These are phyloP conservation scores for Callospermophilus lateralis DNA, from an alignment of 2,113 vertebrate species.

Conservation along the genomic window DNA sequence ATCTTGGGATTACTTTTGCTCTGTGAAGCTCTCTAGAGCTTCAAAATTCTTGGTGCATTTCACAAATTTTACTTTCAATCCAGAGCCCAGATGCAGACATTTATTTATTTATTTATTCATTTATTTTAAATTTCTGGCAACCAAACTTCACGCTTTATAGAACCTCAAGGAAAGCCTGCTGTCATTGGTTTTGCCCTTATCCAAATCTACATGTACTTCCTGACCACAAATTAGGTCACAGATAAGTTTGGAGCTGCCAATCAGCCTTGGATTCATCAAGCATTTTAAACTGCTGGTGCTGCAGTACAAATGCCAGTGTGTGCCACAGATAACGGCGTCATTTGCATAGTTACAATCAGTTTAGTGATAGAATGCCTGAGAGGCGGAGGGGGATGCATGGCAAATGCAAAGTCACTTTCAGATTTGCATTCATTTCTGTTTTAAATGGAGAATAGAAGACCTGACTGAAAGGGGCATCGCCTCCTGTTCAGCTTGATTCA, in stretches of 20 bases:
- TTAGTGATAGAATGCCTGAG: slow-evolving; percentile 73
- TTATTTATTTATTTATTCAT: background rate
- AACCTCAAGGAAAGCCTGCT: slow-evolving; percentile 44
- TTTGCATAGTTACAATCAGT: slow-evolving; percentile 84
- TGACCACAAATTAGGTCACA: slow-evolving; percentile 78
- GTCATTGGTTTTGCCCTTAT: slow-evolving; percentile 68
- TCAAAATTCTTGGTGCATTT: slow-evolving; percentile 63
- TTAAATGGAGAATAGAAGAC: slow-evolving; percentile 64
- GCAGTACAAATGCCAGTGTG: slow-evolving; percentile 57
- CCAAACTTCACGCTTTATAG: slow-evolving; percentile 55
- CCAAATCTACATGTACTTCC: slow-evolving; percentile 63
- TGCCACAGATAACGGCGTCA: slow-evolving; percentile 75
- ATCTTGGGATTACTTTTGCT: slow-evolving; percentile 70
- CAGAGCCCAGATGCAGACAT: slow-evolving; percentile 27
- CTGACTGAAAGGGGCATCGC: slow-evolving; percentile 37
- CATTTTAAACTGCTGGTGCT: slow-evolving; percentile 72
- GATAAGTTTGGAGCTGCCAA: slow-evolving; percentile 77
- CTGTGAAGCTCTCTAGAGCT: slow-evolving; percentile 51
- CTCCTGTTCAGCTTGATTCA: slow-evolving; percentile 38
- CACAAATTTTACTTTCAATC: slow-evolving; percentile 54
- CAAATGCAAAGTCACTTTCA: slow-evolving; percentile 73
- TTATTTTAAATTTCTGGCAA: background rate
- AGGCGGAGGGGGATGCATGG: slow-evolving; percentile 15
- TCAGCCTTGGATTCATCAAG: slow-evolving; percentile 76
- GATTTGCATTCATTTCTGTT: slow-evolving; percentile 76